Percentiles rank a stretch among this genome's conserved stretches.
phyloP scores from a whole-genome alignment of 2,113 vertebrate genomes.

The Cinclus mexicanus region DNA sequence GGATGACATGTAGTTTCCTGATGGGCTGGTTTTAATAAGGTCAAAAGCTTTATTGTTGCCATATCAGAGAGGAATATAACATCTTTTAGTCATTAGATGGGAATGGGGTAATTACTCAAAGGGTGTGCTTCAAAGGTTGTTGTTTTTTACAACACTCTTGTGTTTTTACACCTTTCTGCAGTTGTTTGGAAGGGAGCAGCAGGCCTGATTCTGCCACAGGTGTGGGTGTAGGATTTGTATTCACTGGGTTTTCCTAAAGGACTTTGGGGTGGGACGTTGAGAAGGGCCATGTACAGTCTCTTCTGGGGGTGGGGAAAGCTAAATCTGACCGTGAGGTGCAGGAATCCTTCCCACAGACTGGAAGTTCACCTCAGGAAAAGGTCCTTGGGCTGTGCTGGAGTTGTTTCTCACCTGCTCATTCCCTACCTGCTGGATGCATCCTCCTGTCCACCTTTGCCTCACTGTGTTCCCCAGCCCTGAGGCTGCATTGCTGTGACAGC shows the following conservation, averaged over 20 bases:
- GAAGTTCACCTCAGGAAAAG: background rate
- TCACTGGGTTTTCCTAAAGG: background rate
- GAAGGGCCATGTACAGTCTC: background rate
- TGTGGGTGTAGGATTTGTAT: background rate
- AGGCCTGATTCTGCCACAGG: background rate
- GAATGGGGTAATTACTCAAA: conserved; percentile 65
- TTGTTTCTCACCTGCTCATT: background rate
- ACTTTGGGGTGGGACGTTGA: background rate
- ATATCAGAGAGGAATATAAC: conserved; percentile 67
- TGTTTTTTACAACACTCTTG: conserved; percentile 50
- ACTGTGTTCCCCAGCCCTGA: background rate
- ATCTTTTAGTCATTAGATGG: conserved; percentile 74
- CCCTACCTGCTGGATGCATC: background rate
- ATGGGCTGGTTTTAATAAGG: conserved; percentile 73
- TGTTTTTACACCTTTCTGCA: conserved; percentile 49
- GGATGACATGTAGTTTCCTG: conserved; percentile 70
- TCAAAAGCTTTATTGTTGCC: conserved; percentile 68
- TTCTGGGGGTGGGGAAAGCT: background rate
- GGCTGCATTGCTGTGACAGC: background rate
- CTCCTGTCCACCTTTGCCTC: background rate
- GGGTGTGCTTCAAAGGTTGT: conserved; percentile 68
- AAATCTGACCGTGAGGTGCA: fast-evolving
- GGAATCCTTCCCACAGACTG: background rate
- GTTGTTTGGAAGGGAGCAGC: conserved; percentile 20
- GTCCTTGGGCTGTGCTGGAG: background rate